Evolutionary conservation across 2,888 invertebrate genomes (phyloP), one percentile per base, ranked within the genome.

Genomic region (Scaptomyza cyrtandrae): DNA sequence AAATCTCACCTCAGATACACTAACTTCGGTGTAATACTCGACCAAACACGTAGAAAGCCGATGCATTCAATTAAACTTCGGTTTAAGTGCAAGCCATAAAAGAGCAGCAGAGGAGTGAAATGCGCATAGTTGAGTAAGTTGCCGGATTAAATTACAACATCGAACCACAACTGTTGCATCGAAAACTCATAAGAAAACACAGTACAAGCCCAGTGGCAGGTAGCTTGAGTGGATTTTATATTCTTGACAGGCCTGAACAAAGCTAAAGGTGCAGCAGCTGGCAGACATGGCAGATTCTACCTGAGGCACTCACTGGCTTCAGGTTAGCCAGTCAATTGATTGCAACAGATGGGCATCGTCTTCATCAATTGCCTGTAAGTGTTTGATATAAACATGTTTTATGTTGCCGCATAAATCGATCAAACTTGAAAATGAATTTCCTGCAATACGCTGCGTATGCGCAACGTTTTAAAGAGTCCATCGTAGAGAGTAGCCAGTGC

Each of bases 101-200:
- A 63, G 44, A 13, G 10, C 7, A 6, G 2, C 0, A 7, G 29
- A n/a, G 29, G 6, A 41, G 33, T 29, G 39, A 3, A 24, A 24
- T 14, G 53, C 33, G 62, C 71, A 72, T 75, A 65, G 62, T 75
- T 78, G 68, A 78, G 85, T 43, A 58, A 62, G 62, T 65, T 66
- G 80, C 49, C 80, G 87, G 86, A 83, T 88, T 83, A 82, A 88
- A 82, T 82, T 85, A 85, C 75, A 87, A 87, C 87, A 75, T 71
- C 14, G 72, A 56, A 59, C 82, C 86, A 46, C 88, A 82, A 86
- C 75, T 84, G 81, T 86, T 81, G 81, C 87, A 86, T 59, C 78
- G 31, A 72, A 77, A 75, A 71, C 66, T 67, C 76, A 77, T 57
- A 75, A n/a, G n/a, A 76, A 75, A 76, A 62, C 10, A 27, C 19